Conservation (phyloP, 2,888 invertebrate species). For the Drosophila conformis region DNA sequence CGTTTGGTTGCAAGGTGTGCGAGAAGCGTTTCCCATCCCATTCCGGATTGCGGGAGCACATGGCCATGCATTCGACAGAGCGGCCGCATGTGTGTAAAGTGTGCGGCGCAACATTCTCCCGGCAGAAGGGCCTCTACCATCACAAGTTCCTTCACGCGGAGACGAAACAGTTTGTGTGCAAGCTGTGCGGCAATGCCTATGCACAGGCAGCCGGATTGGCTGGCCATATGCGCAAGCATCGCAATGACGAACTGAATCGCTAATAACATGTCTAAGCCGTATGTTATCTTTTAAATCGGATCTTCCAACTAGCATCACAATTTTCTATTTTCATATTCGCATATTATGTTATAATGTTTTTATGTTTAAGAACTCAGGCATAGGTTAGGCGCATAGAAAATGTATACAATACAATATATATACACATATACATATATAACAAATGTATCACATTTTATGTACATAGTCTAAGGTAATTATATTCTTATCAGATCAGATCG, state of each 20-base stretch:
- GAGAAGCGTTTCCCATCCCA: slow-evolving; percentile 76
- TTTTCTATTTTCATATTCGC: slow-evolving; percentile 8
- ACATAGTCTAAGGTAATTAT: slow-evolving; percentile 27
- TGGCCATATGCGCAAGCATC: slow-evolving; percentile 83
- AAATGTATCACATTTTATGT: not conserved
- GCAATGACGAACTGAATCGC: slow-evolving; percentile 60
- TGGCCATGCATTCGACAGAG: slow-evolving; percentile 80
- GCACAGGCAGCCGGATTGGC: slow-evolving; percentile 83
- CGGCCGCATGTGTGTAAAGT: slow-evolving; percentile 74
- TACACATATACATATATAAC: slow-evolving; percentile 1
- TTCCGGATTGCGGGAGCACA: slow-evolving; percentile 76
- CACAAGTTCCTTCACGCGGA: slow-evolving; percentile 79
- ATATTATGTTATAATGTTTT: slow-evolving; percentile 26
- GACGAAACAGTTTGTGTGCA: slow-evolving; percentile 81
- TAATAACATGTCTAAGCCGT: slow-evolving; percentile 10
- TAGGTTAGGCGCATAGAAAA: slow-evolving; percentile 22
- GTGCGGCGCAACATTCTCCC: slow-evolving; percentile 77
- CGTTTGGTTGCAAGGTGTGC: slow-evolving; percentile 75
- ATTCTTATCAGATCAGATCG: slow-evolving; percentile 20
- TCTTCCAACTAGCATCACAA: slow-evolving; percentile 27
- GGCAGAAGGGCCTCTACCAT: slow-evolving; percentile 78
- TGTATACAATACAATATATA: slow-evolving; percentile 1
- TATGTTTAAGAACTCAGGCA: slow-evolving; percentile 50
- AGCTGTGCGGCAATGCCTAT: slow-evolving; percentile 79
- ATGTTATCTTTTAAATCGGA: slow-evolving; percentile 1